Conservation (phyloP, 2,113 vertebrate species). For the Ploceus nigricollis region DNA sequence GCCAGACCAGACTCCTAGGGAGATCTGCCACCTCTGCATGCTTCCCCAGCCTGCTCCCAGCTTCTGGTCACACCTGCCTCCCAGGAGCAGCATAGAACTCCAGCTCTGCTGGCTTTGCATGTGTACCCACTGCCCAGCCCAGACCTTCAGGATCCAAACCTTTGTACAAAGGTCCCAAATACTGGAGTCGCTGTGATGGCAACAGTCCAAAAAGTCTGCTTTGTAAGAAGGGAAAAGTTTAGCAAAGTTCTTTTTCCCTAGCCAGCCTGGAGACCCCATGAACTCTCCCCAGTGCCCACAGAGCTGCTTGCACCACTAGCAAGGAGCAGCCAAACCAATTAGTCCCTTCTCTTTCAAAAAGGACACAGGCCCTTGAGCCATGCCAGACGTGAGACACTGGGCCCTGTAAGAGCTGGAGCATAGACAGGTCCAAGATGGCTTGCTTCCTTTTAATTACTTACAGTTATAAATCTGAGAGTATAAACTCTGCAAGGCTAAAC, state of each 20-base stretch:
- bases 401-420: not conserved
- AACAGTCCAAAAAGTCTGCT: not conserved
- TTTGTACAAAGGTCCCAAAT: not conserved
- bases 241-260: not conserved
- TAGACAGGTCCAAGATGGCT: not conserved
- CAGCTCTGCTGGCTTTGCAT: not conserved
- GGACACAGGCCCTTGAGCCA: not conserved
- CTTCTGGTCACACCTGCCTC: not conserved
- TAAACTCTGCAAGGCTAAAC: slow-evolving; percentile 30
- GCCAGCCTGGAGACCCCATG: not conserved
- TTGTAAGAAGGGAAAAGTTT: not conserved
- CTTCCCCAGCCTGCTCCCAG: not conserved
- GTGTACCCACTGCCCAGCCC: not conserved
- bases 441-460: slow-evolving; percentile 25
- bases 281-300: not conserved
- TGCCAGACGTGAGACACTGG: not conserved
- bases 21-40: not conserved
- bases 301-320: not conserved
- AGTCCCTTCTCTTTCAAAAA: not conserved
- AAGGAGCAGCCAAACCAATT: not conserved
- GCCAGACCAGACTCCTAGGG: not conserved
- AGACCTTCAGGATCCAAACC: not conserved
- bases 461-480: not conserved
- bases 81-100: not conserved
- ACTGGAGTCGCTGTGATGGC: not conserved